Base-by-base conservation (phyloP, 2,797 vertebrate species). In the Clamator glandarius region DNA sequence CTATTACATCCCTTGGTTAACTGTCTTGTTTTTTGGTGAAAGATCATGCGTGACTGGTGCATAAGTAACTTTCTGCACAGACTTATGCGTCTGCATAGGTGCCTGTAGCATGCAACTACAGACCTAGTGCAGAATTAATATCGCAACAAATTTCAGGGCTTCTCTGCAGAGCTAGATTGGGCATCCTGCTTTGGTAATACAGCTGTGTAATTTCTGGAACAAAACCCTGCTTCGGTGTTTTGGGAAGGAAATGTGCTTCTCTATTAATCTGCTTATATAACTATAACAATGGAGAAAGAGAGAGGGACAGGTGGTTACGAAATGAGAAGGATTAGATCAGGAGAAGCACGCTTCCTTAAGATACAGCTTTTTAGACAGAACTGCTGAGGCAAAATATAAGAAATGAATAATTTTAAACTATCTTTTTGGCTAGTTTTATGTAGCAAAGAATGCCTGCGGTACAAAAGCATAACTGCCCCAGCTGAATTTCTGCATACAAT, bases 1-100 rank as follows among this genome's bases (percentile, higher is more conserved):
- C 21, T 52, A 13, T 41, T 51, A 17, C 16, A 50, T 2, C 35
- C 52, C 42, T 28, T 33, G 6, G 44, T 28, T 50, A 42, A 57
- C 15, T 28, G 67, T 72, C 62, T 78, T 62, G 5, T 35, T 25
- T 16, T 78, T 48, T 5, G 1, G 7, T 21, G 33, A 41, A 59
- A 69, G 42, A 35, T 39, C 41, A 11, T 11, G 16, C 7, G 15
- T 23, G 68, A 57, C 4, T 6, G 11, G 6, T 6, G 11, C 51
- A 36, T 3, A 5, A 23, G 18, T 80, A 86, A 39, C 7, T 39
- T 36, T 78, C 67, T 44, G 41, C 36, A 41, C 39, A 68, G 55
- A 41, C 6, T 17, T 26, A 0, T 2, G 4, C 15, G 8, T 20
- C 26, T 55, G 3, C 1, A 0, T 8, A 8, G 15, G n/a, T 6